Conservation (phyloP, 2,888 invertebrate genomes). For the Lottia gigantea region DNA sequence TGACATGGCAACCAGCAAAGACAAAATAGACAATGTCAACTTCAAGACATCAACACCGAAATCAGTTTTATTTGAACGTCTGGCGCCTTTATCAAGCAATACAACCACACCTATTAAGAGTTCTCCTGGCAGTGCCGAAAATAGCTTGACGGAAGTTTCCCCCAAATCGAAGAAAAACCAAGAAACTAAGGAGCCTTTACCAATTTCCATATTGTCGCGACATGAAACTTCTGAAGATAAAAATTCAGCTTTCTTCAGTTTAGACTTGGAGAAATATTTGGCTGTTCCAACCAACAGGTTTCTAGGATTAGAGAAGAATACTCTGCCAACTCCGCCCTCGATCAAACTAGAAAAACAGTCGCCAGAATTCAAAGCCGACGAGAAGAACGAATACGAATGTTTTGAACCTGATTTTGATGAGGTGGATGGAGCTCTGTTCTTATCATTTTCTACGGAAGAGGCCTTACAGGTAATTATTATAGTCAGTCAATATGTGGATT, state of each 20-base stretch:
- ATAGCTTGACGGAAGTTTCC: not conserved
- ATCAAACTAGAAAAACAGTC: slow-evolving; percentile 14
- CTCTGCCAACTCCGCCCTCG: not conserved
- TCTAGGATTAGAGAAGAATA: not conserved
- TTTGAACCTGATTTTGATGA: slow-evolving; percentile 58
- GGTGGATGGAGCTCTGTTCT: slow-evolving; percentile 55
- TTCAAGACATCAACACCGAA: too few species aligned
- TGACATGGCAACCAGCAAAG: too few species aligned
- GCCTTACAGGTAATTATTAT: slow-evolving; percentile 32
- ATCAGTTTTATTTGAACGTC: too few species aligned
- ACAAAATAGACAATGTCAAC: too few species aligned
- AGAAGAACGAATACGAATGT: slow-evolving; percentile 18
- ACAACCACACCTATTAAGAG: too few species aligned
- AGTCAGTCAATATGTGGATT: too few species aligned
- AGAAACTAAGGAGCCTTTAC: slow-evolving; percentile 42
- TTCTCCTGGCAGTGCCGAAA: too few species aligned
- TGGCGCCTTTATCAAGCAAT: too few species aligned
- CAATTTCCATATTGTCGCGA: slow-evolving; percentile 39
- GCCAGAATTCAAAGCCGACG: slow-evolving; percentile 17
- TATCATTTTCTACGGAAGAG: slow-evolving; percentile 53
- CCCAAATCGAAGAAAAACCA: slow-evolving; percentile 9
- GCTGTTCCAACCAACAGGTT: slow-evolving; percentile 18
- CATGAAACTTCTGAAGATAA: slow-evolving; percentile 37
- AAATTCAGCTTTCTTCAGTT: slow-evolving; percentile 47
- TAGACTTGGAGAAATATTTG: slow-evolving; percentile 45